Conservation (phyloP, 2,888 invertebrate species). For the Netelia virgata region DNA sequence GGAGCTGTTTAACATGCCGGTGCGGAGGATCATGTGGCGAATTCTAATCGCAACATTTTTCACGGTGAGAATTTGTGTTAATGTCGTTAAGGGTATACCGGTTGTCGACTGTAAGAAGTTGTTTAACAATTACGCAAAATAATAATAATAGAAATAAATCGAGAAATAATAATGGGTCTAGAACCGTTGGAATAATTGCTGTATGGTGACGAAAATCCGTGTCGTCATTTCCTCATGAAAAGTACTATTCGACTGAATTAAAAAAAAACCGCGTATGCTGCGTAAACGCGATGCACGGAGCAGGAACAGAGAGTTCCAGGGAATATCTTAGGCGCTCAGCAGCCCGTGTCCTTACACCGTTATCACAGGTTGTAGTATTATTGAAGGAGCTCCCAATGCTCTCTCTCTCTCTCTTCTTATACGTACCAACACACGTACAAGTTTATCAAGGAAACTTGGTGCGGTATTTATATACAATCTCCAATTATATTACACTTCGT, state of each 20-base stretch:
- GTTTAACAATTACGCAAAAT: neutral
- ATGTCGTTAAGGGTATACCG: neutral
- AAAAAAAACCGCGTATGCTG: constrained; percentile 39
- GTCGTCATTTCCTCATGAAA: neutral
- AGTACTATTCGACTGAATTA: neutral
- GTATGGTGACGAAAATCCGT: neutral
- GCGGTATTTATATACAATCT: neutral
- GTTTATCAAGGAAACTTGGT: neutral
- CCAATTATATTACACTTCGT: neutral
- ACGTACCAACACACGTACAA: neutral
- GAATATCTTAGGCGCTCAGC: constrained; percentile 78
- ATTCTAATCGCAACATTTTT: constrained; percentile 80
- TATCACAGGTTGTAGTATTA: constrained; percentile 69
- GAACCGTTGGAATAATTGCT: neutral
- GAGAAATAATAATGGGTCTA: neutral
- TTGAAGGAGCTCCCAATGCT: constrained; percentile 42
- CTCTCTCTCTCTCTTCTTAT: neutral
- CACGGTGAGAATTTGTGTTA: constrained; percentile 75
- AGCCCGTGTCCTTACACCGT: constrained; percentile 82
- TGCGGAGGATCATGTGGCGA: constrained; percentile 79
- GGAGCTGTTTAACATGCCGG: constrained; percentile 45
- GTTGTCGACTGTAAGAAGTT: no score
- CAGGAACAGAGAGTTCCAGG: constrained; percentile 35
- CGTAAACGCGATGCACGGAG: constrained; percentile 39
- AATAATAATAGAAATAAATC: neutral